A percentile compares a stretch with the other conserved stretches of the same genome.
phyloP scores from a whole-genome alignment of 1,140 invertebrate species.

The Gryllus bimaculatus region DNA sequence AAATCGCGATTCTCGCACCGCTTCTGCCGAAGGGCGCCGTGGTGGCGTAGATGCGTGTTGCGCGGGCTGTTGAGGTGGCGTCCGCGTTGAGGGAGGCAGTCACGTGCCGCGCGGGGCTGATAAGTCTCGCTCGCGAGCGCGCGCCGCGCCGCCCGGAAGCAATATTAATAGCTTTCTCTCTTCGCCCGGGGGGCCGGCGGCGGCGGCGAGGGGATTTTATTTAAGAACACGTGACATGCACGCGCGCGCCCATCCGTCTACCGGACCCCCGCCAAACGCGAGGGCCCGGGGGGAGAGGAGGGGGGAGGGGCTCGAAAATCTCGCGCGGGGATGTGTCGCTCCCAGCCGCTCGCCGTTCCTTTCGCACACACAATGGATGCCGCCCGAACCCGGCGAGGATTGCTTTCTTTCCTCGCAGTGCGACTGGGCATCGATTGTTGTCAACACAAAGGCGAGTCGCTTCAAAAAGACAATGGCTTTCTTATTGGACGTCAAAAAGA shows the following conservation, averaged over 20 bases:
- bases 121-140: no score
- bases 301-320: neutral
- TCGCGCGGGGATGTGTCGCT: neutral
- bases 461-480: no score
- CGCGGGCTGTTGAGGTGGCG: no score
- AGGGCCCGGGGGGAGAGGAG: neutral
- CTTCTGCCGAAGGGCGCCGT: no score
- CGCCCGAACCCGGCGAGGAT: neutral
- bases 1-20: no score
- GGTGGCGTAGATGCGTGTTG: no score
- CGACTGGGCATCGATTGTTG: neutral
- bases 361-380: neutral
- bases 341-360: neutral
- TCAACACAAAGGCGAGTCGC: neutral
- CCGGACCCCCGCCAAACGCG: no score
- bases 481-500: neutral
- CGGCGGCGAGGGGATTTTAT: neutral
- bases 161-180: slow-evolving; percentile 2
- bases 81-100: no score
- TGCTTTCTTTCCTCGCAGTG: neutral
- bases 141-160: neutral
- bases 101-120: no score
- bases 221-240: neutral
- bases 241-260: neutral
- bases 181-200: neutral